Evolutionary conservation across 2,888 invertebrate species (phyloP), one percentile per base, ranked within the genome.

Genomic region (Drosophila rubida): DNA sequence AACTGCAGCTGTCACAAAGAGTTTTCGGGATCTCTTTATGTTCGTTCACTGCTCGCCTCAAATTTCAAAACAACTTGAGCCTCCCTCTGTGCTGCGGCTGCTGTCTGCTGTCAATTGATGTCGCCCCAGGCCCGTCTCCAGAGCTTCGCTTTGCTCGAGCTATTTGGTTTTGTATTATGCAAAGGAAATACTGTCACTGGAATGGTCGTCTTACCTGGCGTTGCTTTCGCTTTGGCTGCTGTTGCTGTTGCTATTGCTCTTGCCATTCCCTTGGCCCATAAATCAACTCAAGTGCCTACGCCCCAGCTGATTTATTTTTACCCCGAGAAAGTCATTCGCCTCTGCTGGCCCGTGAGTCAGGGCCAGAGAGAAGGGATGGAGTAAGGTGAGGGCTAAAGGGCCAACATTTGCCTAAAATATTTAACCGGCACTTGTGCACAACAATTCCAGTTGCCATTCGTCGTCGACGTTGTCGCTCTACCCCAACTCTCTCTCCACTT

Each of bases 261-360:
- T 78, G 70, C 76, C 87, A 67, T 76, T 59, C 72, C 67, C 62
- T 67, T 67, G 74, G 72, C 55, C 59, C 77, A 85, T 85, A 85
- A 85, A 85, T 85, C 84, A 85, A 88, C 80, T 88, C 72, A 86
- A 85, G 84, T 80, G 88, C 83, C 88, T 87, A 81, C 81, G 85
- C 87, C 87, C 82, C 81, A 87, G 85, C 81, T 84, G 85, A 87
- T 87, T 84, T 84, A 87, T 81, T 80, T 77, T 78, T 78, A 54
- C 67, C 46, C 67, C 66, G 57, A 55, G 69, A 80, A 78, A 78
- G 75, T 75, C 77, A 50, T 68, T 60, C 64, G 73, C 22, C 55
- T 30, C 55, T 42, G 32, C 16, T 14, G n/a, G 2, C 35, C 25
- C 23, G 5, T 25, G 35, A 49, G 9, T 6, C 13, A 7, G 2